Evolutionary conservation across 2,888 invertebrate species (phyloP).

Genomic region (Agapostemon virescens): DNA sequence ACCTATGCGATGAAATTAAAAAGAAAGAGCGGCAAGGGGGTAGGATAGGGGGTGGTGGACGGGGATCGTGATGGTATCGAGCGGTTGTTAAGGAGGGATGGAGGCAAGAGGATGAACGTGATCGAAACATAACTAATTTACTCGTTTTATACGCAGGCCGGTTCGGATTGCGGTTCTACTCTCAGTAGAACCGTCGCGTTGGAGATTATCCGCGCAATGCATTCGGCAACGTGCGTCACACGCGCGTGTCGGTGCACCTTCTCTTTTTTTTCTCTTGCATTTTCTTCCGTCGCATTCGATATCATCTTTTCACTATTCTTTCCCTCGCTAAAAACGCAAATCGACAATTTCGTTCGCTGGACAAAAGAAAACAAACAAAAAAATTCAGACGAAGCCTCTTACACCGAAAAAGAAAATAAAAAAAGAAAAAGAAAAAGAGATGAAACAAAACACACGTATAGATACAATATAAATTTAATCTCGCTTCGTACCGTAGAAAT

Average conservation of each 20-base stretch:
- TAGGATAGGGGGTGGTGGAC: background rate
- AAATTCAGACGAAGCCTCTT: conserved; percentile 14
- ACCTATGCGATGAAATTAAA: conserved; percentile 21
- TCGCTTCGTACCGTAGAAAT: conserved; percentile 53
- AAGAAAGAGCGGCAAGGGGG: background rate
- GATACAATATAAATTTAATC: conserved; percentile 29
- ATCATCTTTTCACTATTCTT: background rate
- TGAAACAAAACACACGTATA: conserved; percentile 42
- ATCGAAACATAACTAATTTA: conserved; percentile 27
- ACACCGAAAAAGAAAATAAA: conserved; percentile 22
- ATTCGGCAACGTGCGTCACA: conserved; percentile 39
- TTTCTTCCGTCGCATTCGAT: background rate
- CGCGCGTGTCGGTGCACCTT: conserved; percentile 41
- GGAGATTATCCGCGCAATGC: conserved; percentile 27
- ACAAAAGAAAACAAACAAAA: conserved; percentile 9
- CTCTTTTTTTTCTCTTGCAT: background rate
- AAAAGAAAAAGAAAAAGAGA: conserved; percentile 12
- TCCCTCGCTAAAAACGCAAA: background rate
- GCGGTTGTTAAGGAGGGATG: background rate
- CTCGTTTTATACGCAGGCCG: conserved; percentile 34
- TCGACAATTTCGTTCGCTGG: background rate
- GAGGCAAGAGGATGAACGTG: conserved; percentile 11
- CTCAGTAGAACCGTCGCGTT: conserved; percentile 40
- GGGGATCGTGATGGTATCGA: background rate
- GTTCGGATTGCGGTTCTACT: conserved; percentile 47